Evolutionary conservation across 2,888 invertebrate genomes (phyloP).

Genomic region (Nephrotoma appendiculata): DNA sequence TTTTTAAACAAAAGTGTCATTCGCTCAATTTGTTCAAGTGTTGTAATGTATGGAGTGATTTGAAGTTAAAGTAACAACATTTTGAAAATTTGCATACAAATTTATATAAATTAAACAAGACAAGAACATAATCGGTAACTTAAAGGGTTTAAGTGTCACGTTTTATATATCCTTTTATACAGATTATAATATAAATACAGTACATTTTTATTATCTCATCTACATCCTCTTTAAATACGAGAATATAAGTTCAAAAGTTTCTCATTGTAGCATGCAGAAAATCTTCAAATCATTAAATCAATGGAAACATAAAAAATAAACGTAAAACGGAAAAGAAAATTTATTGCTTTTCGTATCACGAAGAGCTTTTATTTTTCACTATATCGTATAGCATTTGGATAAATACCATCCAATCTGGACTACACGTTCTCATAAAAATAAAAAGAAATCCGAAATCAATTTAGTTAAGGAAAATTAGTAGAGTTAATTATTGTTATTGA

Average conservation of each 20-base stretch:
- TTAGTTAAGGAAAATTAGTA: too few relatives aligned
- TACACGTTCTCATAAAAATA: too few relatives aligned
- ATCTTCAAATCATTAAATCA: neutral
- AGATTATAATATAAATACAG: neutral
- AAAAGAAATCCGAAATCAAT: too few relatives aligned
- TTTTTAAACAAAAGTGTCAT: too few relatives aligned
- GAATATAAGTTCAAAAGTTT: neutral
- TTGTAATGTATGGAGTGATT: neutral
- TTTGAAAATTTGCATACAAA: neutral
- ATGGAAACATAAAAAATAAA: neutral
- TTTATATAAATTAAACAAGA: neutral
- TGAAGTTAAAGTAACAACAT: neutral
- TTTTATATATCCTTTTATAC: neutral
- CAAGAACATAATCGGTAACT: neutral
- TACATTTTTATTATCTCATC: neutral
- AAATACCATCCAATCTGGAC: too few relatives aligned
- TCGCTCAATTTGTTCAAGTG: too few relatives aligned
- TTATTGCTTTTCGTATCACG: neutral
- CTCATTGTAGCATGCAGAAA: neutral
- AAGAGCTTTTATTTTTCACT: neutral
- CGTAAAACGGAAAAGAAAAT: neutral
- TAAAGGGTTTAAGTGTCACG: neutral
- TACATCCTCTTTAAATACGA: neutral
- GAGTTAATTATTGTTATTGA: too few relatives aligned
- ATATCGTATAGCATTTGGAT: neutral